Percentiles rank a stretch among this genome's conserved stretches.
These are phyloP conservation scores for Tenebrosternarchus preto DNA, from an alignment of 2,113 vertebrate genomes.

Conservation along the genomic window DNA sequence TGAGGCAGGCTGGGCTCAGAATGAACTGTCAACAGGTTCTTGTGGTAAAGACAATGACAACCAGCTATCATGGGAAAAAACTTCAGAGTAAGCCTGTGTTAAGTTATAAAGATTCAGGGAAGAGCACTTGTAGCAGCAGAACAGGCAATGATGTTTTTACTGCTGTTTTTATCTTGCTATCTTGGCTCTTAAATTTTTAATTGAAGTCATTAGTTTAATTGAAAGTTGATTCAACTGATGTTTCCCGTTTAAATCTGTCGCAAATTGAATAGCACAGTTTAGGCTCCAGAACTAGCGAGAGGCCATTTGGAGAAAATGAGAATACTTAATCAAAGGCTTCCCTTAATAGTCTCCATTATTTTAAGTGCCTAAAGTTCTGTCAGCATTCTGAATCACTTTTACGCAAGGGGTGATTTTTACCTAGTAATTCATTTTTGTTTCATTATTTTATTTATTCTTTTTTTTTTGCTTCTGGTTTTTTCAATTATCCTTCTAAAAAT, in stretches of 20 bases:
- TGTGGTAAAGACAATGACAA: background rate
- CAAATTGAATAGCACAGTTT: constrained; percentile 23
- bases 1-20: background rate
- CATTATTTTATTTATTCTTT: no score
- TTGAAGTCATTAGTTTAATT: constrained; percentile 34
- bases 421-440: constrained; percentile 3
- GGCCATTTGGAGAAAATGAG: constrained; percentile 35
- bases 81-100: background rate
- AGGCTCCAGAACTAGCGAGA: background rate
- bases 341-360: constrained; percentile 45
- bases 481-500: constrained; percentile 38
- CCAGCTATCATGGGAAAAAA: background rate
- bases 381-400: constrained; percentile 32
- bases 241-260: constrained; percentile 30
- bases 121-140: background rate
- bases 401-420: constrained; percentile 18
- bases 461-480: constrained; percentile 22
- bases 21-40: background rate
- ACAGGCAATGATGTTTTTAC: background rate
- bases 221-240: constrained; percentile 23
- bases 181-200: constrained; percentile 28
- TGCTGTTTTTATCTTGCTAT: constrained; percentile 4
- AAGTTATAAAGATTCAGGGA: background rate
- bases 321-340: constrained; percentile 40
- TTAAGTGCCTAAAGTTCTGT: constrained; percentile 20